Evolutionary conservation across 2,888 invertebrate species (phyloP).

Genomic region (Clistopyga incitator): DNA sequence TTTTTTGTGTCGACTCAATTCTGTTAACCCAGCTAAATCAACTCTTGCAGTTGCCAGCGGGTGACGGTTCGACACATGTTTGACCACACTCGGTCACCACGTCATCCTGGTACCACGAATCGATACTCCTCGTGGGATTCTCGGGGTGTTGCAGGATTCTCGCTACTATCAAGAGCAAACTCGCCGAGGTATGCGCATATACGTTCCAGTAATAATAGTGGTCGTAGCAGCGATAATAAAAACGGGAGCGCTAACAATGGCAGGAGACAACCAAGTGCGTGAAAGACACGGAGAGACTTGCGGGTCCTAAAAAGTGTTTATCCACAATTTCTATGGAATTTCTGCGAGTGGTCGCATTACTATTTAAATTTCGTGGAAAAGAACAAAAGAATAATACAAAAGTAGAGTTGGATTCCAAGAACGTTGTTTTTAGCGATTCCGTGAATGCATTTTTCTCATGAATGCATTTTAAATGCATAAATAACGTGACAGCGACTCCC

Average conservation of each 20-base stretch:
- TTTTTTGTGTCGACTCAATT: slow-evolving; percentile 14
- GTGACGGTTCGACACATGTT: slow-evolving; percentile 54
- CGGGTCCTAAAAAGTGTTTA: slow-evolving; percentile 22
- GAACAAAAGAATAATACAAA: neutral
- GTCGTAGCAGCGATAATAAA: slow-evolving; percentile 5
- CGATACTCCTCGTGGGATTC: slow-evolving; percentile 48
- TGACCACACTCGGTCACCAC: slow-evolving; percentile 49
- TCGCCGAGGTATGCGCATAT: slow-evolving; percentile 9
- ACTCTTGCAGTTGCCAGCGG: slow-evolving; percentile 30
- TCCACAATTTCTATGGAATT: slow-evolving; percentile 7
- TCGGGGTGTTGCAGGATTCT: slow-evolving; percentile 47
- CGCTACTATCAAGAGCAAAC: slow-evolving; percentile 36
- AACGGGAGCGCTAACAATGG: slow-evolving; percentile 9
- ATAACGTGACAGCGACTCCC: neutral
- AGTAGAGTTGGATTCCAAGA: neutral
- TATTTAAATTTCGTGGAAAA: slow-evolving; percentile 15
- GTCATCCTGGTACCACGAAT: slow-evolving; percentile 38
- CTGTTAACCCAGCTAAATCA: slow-evolving; percentile 27
- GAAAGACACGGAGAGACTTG: slow-evolving; percentile 11
- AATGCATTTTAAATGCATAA: neutral
- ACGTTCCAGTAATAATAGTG: slow-evolving; percentile 25
- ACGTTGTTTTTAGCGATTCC: neutral
- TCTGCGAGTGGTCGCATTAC: neutral
- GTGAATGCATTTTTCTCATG: neutral
- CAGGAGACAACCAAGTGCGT: slow-evolving; percentile 13